Conservation (phyloP, 2,113 vertebrate genomes). For the Parotia lawesii region DNA sequence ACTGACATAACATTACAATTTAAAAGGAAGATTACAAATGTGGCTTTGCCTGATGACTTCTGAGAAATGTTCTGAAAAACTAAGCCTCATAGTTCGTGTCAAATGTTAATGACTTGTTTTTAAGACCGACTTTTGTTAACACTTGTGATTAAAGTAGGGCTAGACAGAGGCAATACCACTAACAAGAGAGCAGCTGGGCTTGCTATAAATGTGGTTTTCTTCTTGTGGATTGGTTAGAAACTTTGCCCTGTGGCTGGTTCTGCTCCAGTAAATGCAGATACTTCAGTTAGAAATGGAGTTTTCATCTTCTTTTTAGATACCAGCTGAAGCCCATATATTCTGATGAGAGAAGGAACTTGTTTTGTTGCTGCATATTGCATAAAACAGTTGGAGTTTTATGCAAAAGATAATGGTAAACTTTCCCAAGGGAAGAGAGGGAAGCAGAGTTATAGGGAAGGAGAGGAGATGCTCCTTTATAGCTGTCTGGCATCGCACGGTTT, state of each 20-base stretch:
- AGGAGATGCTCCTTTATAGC: neutral
- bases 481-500: neutral
- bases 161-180: neutral
- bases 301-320: neutral
- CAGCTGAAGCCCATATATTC: neutral
- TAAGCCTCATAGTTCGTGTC: neutral
- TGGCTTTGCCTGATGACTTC: neutral
- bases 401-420: neutral
- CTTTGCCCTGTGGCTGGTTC: constrained; percentile 28
- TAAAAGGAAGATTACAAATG: neutral
- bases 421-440: neutral
- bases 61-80: neutral
- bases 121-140: neutral
- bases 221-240: neutral
- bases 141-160: neutral
- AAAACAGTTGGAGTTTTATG: constrained; percentile 35
- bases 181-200: neutral
- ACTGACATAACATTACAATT: neutral
- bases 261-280: neutral
- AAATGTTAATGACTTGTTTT: constrained; percentile 1
- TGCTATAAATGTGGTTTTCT: neutral
- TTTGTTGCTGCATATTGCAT: neutral
- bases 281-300: neutral
- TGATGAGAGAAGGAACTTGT: neutral
- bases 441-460: neutral